Conservation (phyloP, 2,113 vertebrate species). For the Poecile atricapillus region DNA sequence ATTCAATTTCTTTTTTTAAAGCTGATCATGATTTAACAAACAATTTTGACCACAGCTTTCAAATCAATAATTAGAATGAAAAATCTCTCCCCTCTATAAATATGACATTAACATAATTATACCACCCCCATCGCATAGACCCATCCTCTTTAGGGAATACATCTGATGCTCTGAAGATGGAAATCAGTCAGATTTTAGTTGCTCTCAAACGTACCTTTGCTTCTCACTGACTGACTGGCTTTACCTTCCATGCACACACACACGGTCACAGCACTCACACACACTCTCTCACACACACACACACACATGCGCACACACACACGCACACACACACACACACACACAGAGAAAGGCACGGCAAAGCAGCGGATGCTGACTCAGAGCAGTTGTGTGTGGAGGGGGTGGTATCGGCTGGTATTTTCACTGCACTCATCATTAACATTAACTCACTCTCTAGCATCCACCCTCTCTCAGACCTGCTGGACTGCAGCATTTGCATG, state of each 20-base stretch:
- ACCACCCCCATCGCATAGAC: slow-evolving; percentile 81
- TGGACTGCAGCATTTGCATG: slow-evolving; percentile 81
- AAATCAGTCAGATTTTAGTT: slow-evolving; percentile 85
- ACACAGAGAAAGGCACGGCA: slow-evolving; percentile 66
- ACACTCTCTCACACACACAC: slow-evolving; percentile 13
- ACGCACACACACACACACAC: not conserved
- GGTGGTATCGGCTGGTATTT: slow-evolving; percentile 79
- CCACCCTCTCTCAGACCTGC: slow-evolving; percentile 80
- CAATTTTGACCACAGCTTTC: slow-evolving; percentile 78
- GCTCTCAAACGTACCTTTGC: slow-evolving; percentile 85
- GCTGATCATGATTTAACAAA: slow-evolving; percentile 77
- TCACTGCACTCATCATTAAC: slow-evolving; percentile 82
- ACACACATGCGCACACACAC: not conserved
- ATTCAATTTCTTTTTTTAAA: slow-evolving; percentile 71
- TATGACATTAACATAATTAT: slow-evolving; percentile 87
- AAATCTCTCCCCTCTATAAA: slow-evolving; percentile 82
- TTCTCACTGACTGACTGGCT: slow-evolving; percentile 83
- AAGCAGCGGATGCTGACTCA: slow-evolving; percentile 84
- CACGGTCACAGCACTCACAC: slow-evolving; percentile 67
- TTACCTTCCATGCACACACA: slow-evolving; percentile 77
- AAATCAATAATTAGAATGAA: slow-evolving; percentile 84
- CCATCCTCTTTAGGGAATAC: slow-evolving; percentile 85
- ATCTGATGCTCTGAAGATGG: slow-evolving; percentile 84
- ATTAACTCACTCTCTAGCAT: slow-evolving; percentile 79
- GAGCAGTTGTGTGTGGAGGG: slow-evolving; percentile 79